Evolutionary conservation across 2,113 vertebrate genomes (phyloP), one percentile per base, ranked within the genome.

Genomic region (Platichthys stellatus): DNA sequence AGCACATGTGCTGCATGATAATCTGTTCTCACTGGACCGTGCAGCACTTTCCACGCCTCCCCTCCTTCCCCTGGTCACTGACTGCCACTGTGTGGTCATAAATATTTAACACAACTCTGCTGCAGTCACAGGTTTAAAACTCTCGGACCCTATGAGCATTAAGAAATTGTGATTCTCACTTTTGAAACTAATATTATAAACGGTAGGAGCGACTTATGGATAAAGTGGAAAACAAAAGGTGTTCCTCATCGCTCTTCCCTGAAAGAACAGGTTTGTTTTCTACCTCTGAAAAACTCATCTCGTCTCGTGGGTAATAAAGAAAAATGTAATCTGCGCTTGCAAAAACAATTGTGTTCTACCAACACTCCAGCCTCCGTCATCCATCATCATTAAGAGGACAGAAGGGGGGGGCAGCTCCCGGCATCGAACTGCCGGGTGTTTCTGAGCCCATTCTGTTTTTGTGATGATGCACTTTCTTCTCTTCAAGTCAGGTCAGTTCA

Each of bases 41-140:
- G 84, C 76, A 69, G 73, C 81, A 78, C 21, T 59, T 68, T 72
- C 65, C 65, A 79, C 0, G 5, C 72, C 68, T 58, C 58, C 53
- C 70, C 7, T 64, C 38, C 54, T 51, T 82, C 68, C 53, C 47
- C 7, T 80, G 85, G 76, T 90, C 79, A 53, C 64, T 77, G 80
- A 88, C 90, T 90, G 90, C 91, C 91, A 72, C 88, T 83, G 63
- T 87, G 92, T 92, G 91, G 89, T 83, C 65, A 78, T 67, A 73
- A 72, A 65, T 76, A 72, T 74, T 85, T 81, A 83, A 84, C 80
- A 85, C 72, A 4, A n/a, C 51, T 76, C 24, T 60, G 23, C 72
- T 63, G 78, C 72, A 87, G 59, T 71, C n/a, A 9, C 47, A 51
- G 23, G 1, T 40, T 71, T 6, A 31, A 63, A 63, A 64, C 18